These are phyloP conservation scores for Thymelicus acteon DNA, from an alignment of 2,888 invertebrate genomes.

Conservation along the genomic window DNA sequence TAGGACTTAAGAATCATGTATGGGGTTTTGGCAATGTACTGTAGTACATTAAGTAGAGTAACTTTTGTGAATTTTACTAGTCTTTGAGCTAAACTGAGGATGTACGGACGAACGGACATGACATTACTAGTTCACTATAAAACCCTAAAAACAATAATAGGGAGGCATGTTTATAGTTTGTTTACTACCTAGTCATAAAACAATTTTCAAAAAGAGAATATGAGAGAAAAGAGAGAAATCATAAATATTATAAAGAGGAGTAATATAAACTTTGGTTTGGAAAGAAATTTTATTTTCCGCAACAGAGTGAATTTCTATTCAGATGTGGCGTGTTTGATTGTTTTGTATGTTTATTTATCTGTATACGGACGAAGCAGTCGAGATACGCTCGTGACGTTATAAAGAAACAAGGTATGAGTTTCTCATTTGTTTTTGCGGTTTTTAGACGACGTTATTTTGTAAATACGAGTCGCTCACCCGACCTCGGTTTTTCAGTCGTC, in stretches of 20 bases:
- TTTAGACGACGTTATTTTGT: background rate
- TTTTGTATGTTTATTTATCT: slow-evolving; percentile 19
- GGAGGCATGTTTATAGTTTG: no score
- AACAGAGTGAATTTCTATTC: slow-evolving; percentile 11
- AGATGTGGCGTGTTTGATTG: slow-evolving; percentile 14
- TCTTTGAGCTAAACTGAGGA: no score
- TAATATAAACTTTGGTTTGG: slow-evolving; percentile 19
- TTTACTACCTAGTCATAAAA: no score
- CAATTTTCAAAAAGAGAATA: no score
- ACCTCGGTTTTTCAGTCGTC: background rate
- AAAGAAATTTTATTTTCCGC: slow-evolving; percentile 26
- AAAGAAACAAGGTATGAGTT: background rate
- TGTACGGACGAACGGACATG: no score
- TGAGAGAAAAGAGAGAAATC: no score
- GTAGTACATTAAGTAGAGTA: no score
- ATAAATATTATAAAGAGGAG: slow-evolving; percentile 14
- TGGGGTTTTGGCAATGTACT: no score
- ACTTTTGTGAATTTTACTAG: no score
- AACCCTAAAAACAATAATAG: no score
- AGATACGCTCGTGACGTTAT: background rate
- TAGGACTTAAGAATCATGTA: no score
- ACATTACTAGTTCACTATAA: no score
- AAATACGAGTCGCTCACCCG: background rate
- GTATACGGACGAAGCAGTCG: background rate
- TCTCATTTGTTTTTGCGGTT: slow-evolving; percentile 2